These are phyloP conservation scores for Drosophila gunungcola DNA, from an alignment of 1,140 invertebrate species.

Conservation along the genomic window DNA sequence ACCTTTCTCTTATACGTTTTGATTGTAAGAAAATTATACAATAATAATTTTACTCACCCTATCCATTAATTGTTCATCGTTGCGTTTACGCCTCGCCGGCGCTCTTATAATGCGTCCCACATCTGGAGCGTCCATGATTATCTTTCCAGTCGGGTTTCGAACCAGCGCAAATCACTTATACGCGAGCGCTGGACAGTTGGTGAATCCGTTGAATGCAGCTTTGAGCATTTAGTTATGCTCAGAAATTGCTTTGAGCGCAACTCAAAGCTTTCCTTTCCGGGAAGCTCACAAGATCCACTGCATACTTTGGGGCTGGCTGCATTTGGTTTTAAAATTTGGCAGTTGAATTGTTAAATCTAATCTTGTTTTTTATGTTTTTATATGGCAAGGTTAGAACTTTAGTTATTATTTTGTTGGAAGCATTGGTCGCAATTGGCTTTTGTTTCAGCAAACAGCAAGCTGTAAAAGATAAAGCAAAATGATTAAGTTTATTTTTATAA, in stretches of 20 bases:
- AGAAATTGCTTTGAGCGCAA: slow-evolving; percentile 10
- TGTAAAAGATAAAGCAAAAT: slow-evolving; percentile 26
- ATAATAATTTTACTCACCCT: slow-evolving; percentile 60
- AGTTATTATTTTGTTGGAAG: slow-evolving; percentile 43
- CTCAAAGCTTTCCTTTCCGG: slow-evolving; percentile 16
- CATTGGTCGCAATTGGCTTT: slow-evolving; percentile 49
- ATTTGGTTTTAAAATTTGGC: slow-evolving; percentile 34
- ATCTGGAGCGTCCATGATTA: slow-evolving; percentile 74
- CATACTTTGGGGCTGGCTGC: slow-evolving; percentile 35
- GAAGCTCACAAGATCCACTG: slow-evolving; percentile 33
- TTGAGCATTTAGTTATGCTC: slow-evolving; percentile 44
- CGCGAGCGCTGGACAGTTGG: slow-evolving; percentile 31
- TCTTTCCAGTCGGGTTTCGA: slow-evolving; percentile 19
- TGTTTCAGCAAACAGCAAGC: slow-evolving; percentile 22
- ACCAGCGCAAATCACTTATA: slow-evolving; percentile 48
- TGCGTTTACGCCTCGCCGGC: slow-evolving; percentile 74
- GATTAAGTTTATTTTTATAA: too few species aligned
- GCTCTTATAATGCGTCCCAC: slow-evolving; percentile 76
- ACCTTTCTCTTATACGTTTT: background rate
- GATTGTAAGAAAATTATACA: too few species aligned
- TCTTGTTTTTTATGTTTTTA: slow-evolving; percentile 3
- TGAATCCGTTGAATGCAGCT: slow-evolving; percentile 22
- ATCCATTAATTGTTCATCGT: slow-evolving; percentile 78
- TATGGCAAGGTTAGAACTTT: slow-evolving; percentile 47
- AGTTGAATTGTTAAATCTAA: slow-evolving; percentile 18